Base-by-base conservation (phyloP, 2,888 invertebrate genomes). In the Ethmia dodecea region DNA sequence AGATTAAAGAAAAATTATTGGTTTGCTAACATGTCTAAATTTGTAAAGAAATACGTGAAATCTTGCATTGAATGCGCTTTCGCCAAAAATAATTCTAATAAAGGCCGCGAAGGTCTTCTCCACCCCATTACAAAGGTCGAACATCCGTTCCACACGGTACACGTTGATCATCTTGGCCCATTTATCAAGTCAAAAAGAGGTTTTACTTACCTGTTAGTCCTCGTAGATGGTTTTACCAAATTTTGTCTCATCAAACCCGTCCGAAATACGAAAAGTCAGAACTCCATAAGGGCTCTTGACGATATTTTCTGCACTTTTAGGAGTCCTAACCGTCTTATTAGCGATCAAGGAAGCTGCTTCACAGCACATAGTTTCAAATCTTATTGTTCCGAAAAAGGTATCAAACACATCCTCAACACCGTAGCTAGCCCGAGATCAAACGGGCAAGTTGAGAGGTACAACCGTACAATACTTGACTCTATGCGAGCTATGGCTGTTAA, bases 21-120 rank as follows among this genome's bases (percentile, higher is more conserved):
- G 48, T 51, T 53, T 16, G 40, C 45, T 6, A 42, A 38, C 13
- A 40, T 52, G 37, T 13, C 39, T 4, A 14, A 29, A 8, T 45
- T 37, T 12, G 12, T 29, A 29, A 29, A 15, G 10, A 29, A 29
- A 18, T 29, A 18, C 6, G 29, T 29, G 9, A 1, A 11, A 4
- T n/a, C 29, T 1, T 29, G 29, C 6, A 16, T 29, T 6, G 29
- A 29, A 6, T 29, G 29, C 4, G 29, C 29, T 6, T 16, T 16
- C 11, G 4, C 16, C 1, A 29, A 29, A 15, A 10, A 16, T n/a
- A 10, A 4, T 0, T 11, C 16, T 5, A 15, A n/a, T n/a, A n/a
- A 10, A 5, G 9, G 16, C 2, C 15, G 11, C 1, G 29, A 29
- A 4, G 29, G 29, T 1, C 4, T 16, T 1, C 9, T 29, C 2